Percentiles rank a stretch among this genome's conserved stretches.
phyloP scores from a whole-genome alignment of 2,113 vertebrate genomes.

The Geococcyx californianus region DNA sequence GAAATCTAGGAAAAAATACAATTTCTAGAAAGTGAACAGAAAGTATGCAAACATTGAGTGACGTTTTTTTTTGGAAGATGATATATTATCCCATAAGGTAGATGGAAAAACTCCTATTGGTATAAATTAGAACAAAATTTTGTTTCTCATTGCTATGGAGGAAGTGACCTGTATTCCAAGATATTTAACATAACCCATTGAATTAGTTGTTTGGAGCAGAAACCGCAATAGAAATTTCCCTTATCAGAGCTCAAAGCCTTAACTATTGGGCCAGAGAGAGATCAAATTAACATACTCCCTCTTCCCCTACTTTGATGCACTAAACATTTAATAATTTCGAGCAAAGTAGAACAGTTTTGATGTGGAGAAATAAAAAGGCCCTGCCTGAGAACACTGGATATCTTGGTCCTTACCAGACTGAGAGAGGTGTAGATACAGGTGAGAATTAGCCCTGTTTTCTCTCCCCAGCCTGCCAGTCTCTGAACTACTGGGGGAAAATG shows the following conservation, averaged over 20 bases:
- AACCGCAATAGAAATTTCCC: neutral
- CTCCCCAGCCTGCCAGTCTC: neutral
- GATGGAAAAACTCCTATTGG: neutral
- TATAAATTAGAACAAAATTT: neutral
- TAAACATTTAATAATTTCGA: neutral
- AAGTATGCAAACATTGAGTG: neutral
- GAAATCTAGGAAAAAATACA: neutral
- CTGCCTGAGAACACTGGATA: neutral
- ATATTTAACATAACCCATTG: neutral
- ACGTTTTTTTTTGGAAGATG: neutral
- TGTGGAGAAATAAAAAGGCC: neutral
- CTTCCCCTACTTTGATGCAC: rapidly evolving
- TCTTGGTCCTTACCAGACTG: neutral
- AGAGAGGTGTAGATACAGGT: neutral
- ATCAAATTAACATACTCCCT: neutral
- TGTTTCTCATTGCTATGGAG: neutral
- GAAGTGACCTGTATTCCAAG: neutral
- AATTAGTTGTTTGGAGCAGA: neutral
- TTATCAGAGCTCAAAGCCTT: neutral
- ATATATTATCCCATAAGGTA: neutral
- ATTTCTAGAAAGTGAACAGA: neutral
- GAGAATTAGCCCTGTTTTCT: neutral
- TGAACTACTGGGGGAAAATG: neutral
- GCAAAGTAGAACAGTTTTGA: neutral
- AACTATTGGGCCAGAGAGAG: neutral